A percentile compares a stretch with the other conserved stretches of the same genome.
These are phyloP conservation scores for Salvelinus alpinus DNA, from an alignment of 2,113 vertebrate genomes.

Conservation along the genomic window DNA sequence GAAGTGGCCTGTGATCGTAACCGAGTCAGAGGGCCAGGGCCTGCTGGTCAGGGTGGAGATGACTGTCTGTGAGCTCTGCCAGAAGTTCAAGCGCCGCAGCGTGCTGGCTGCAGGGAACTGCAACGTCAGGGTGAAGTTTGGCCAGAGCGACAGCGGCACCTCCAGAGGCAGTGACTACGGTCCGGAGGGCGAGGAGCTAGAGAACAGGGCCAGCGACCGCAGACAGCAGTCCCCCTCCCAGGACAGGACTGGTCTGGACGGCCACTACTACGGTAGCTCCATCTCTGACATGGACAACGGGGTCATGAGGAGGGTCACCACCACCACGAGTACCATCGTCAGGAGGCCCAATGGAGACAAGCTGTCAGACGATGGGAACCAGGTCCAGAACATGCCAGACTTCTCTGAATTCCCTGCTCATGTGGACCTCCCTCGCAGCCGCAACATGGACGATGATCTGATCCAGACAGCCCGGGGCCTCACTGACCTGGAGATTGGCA, in stretches of 20 bases:
- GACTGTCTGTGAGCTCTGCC: slow-evolving; percentile 88
- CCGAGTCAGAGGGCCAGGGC: slow-evolving; percentile 90
- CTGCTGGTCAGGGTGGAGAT: slow-evolving; percentile 87
- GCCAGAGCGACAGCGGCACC: slow-evolving; percentile 74
- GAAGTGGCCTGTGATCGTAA: slow-evolving; percentile 82
- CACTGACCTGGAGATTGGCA: slow-evolving; percentile 93
- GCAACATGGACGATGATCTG: slow-evolving; percentile 74
- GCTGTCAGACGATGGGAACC: slow-evolving; percentile 71
- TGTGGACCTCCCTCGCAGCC: slow-evolving; percentile 81
- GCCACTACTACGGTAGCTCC: slow-evolving; percentile 74
- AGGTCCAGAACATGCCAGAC: slow-evolving; percentile 82
- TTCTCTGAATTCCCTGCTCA: slow-evolving; percentile 89
- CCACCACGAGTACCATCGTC: slow-evolving; percentile 77
- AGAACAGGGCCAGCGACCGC: slow-evolving; percentile 81
- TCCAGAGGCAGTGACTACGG: slow-evolving; percentile 67
- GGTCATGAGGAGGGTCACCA: slow-evolving; percentile 65
- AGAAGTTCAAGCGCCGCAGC: slow-evolving; percentile 92
- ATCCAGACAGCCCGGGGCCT: slow-evolving; percentile 80
- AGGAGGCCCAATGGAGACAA: slow-evolving; percentile 74
- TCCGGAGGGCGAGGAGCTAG: slow-evolving; percentile 74
- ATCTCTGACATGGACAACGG: slow-evolving; percentile 81
- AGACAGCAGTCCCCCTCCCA: slow-evolving; percentile 73
- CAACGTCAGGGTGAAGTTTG: slow-evolving; percentile 85
- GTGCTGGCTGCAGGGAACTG: slow-evolving; percentile 84
- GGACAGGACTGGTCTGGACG: slow-evolving; percentile 76